These are phyloP conservation scores for Harpagifer antarcticus DNA, from an alignment of 2,797 vertebrate genomes.

Conservation along the genomic window DNA sequence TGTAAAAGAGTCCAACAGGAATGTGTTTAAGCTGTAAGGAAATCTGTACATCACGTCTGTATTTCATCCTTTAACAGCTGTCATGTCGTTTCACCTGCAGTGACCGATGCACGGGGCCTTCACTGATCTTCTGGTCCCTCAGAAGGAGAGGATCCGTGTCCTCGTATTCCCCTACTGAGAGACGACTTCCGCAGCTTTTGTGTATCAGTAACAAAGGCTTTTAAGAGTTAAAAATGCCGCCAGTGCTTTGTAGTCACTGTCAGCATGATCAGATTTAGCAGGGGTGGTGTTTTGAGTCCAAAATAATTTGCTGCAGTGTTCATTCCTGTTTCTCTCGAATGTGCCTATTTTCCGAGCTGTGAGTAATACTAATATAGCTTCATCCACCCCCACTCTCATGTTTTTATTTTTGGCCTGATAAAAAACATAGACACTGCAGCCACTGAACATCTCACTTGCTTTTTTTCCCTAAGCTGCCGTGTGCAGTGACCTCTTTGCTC, in stretches of 20 bases:
- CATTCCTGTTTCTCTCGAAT: not conserved
- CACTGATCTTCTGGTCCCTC: conserved; percentile 28
- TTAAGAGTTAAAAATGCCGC: conserved; percentile 7
- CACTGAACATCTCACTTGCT: conserved; percentile 20
- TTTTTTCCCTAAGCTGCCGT: conserved; percentile 24
- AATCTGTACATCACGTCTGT: not conserved
- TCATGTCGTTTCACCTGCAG: conserved; percentile 61
- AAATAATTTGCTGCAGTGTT: conserved; percentile 31
- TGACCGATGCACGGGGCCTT: conserved; percentile 24
- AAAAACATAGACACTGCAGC: conserved; percentile 42
- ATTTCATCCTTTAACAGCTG: conserved; percentile 1
- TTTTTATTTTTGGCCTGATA: not conserved
- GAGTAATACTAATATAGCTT: conserved; percentile 36
- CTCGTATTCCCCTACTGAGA: conserved; percentile 9
- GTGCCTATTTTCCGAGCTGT: conserved; percentile 34
- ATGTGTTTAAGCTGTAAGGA: not conserved
- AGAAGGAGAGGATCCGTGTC: conserved; percentile 33
- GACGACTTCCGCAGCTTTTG: conserved; percentile 25
- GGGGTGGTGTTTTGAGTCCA: conserved; percentile 23
- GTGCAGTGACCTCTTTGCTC: conserved; percentile 31
- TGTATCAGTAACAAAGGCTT: conserved; percentile 21
- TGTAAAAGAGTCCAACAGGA: conserved; percentile 4
- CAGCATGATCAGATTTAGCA: conserved; percentile 24
- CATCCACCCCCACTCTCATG: conserved; percentile 6
- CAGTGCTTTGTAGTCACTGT: conserved; percentile 10